Evolutionary conservation across 2,113 vertebrate genomes (phyloP).

Genomic region (Nanorana parkeri): DNA sequence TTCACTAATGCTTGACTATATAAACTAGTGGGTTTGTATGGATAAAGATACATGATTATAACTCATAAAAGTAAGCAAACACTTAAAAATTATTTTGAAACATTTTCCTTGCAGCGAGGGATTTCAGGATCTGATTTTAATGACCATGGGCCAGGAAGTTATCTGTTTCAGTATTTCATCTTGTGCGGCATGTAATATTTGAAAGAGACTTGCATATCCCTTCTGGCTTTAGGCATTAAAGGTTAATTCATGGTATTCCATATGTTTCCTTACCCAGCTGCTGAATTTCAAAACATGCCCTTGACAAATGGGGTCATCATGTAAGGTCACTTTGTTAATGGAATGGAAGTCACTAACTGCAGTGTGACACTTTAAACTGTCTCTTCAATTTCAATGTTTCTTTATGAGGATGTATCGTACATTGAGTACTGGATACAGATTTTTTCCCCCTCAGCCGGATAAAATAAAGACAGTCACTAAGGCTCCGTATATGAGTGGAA

Average conservation of each 20-base stretch:
- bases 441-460: neutral
- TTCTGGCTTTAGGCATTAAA: constrained; percentile 41
- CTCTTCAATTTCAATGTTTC: constrained; percentile 6
- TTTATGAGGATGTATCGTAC: constrained; percentile 25
- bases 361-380: constrained; percentile 16
- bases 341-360: neutral
- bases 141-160: neutral
- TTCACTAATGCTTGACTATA: too few species aligned
- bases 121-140: constrained; percentile 4
- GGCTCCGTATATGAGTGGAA: constrained; percentile 28
- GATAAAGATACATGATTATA: too few species aligned
- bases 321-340: neutral
- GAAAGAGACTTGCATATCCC: constrained; percentile 32
- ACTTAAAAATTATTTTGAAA: neutral
- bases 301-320: constrained; percentile 3
- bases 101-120: neutral
- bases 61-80: neutral
- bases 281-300: neutral
- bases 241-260: constrained; percentile 18
- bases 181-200: constrained; percentile 19
- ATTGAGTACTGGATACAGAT: constrained; percentile 24
- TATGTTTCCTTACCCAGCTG: constrained; percentile 26
- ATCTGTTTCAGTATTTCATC: constrained; percentile 31
- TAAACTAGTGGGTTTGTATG: too few species aligned
- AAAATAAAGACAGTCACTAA: constrained; percentile 1